Evolutionary conservation across 2,113 vertebrate genomes (phyloP).

Genomic region (Neolamprologus devosi): DNA sequence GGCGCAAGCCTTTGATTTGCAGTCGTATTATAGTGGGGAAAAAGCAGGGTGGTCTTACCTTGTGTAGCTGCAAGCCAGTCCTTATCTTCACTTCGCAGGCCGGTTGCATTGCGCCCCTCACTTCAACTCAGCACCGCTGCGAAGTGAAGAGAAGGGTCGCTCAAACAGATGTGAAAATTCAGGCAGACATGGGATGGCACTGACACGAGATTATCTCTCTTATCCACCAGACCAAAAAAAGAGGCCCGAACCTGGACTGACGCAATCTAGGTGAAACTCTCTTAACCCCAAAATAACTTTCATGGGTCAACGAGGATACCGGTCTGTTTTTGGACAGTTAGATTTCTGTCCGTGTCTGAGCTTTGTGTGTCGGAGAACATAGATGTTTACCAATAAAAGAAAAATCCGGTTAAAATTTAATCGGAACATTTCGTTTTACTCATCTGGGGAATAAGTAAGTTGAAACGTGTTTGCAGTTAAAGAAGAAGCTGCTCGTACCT

Average conservation of each 20-base stretch:
- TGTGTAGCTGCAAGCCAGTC: conserved; percentile 5
- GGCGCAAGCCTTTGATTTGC: conserved; percentile 26
- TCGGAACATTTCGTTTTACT: not conserved
- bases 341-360: not conserved
- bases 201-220: not conserved
- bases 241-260: not conserved
- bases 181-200: not conserved
- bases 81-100: conserved; percentile 25
- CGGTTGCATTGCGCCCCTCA: conserved; percentile 47
- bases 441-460: accelerated
- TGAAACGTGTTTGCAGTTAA: not conserved
- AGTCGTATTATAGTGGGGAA: not conserved
- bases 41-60: conserved; percentile 28
- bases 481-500: conserved; percentile 17
- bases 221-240: not conserved
- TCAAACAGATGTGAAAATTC: not conserved
- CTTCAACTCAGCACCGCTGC: not conserved
- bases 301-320: not conserved
- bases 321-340: not conserved
- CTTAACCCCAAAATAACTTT: not conserved
- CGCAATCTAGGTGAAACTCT: not conserved
- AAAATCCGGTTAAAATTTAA: not conserved
- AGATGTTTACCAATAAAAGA: not conserved
- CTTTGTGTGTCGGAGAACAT: not conserved
- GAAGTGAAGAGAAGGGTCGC: not conserved